Evolutionary conservation across 1,140 invertebrate species (phyloP), one percentile per base, ranked within the genome.

Genomic region (Akabosia matsudoensis): DNA sequence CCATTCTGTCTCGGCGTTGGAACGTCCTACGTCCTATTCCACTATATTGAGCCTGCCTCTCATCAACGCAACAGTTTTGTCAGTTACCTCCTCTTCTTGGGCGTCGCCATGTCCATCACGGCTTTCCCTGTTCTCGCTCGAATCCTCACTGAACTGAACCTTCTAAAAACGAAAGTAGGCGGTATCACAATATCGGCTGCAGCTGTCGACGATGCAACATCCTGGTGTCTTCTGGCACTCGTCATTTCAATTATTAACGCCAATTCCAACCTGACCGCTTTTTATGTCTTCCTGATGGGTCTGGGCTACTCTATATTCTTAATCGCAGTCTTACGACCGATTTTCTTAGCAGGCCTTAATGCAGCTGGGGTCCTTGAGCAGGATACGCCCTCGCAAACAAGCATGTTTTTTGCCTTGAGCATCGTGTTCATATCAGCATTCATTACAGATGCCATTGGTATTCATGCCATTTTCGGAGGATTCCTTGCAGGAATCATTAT

Each of bases 391-490:
- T 56, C 28, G 4, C 75, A 76, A 33, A 24, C 75, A 1, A 70
- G 78, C 0, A 79, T 79, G 75, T 79, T 76, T 18, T 28, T 82
- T 1, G 71, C 76, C 0, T 52, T 80, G n/a, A 56, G 31, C 7
- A n/a, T 79, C 0, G 74, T 82, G 0, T 82, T 80, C 56, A 61
- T 80, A 28, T 70, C 71, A 4, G 81, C 81, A 2, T 82, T 82
- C 33, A 82, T 80, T 33, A 82, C 81, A 16, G 81, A 82, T 45
- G 75, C 74, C 3, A 82, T 82, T 61, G 81, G 81, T 28, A 80
- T 82, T 22, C 81, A 82, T 54, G 81, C 81, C 0, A 82, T 82
- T 37, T 82, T 82, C 61, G 81, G 81, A 0, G 81, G 81, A 26
- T 82, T 82, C 34, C 71, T 82, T 13, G 74, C 75, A 0, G 81